phyloP scores from a whole-genome alignment of 2,797 vertebrate species.

The Rhynchonycteris naso region DNA sequence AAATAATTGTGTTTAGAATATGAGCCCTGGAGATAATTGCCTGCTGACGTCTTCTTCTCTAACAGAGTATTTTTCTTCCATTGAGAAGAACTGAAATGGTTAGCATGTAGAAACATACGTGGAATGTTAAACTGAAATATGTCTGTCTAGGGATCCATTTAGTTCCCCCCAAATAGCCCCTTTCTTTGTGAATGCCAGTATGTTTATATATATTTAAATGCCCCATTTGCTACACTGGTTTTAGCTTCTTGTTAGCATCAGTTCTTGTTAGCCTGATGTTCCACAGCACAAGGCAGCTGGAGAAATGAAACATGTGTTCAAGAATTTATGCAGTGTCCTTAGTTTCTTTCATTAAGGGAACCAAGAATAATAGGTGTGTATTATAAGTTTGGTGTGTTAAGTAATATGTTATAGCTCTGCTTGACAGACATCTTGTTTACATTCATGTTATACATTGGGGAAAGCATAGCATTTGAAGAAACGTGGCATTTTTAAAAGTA shows the following conservation, averaged over 20 bases:
- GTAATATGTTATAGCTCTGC: conserved; percentile 82
- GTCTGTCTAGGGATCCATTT: conserved; percentile 86
- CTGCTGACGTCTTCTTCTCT: conserved; percentile 67
- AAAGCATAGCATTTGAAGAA: conserved; percentile 83
- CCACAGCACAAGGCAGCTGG: conserved; percentile 86
- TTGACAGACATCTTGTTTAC: conserved; percentile 86
- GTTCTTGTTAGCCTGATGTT: conserved; percentile 89
- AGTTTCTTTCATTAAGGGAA: conserved; percentile 87
- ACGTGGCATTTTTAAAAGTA: conserved; percentile 79
- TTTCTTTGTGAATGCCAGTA: conserved; percentile 85
- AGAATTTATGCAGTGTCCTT: conserved; percentile 90
- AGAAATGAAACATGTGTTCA: conserved; percentile 85
- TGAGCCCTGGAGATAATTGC: conserved; percentile 10
- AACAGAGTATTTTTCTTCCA: conserved; percentile 68
- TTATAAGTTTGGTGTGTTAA: conserved; percentile 84
- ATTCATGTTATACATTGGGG: conserved; percentile 84
- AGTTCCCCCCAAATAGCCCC: conserved; percentile 83
- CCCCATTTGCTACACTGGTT: conserved; percentile 88
- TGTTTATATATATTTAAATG: conserved; percentile 90
- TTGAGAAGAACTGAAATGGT: conserved; percentile 79
- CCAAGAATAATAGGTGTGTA: conserved; percentile 85
- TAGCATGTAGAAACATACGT: conserved; percentile 84
- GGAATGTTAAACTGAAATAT: conserved; percentile 86
- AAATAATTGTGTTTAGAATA: conserved; percentile 12
- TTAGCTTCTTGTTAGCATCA: conserved; percentile 89